Base-by-base conservation (phyloP, 2,888 invertebrate species). In the Sylvicola cinctus region DNA sequence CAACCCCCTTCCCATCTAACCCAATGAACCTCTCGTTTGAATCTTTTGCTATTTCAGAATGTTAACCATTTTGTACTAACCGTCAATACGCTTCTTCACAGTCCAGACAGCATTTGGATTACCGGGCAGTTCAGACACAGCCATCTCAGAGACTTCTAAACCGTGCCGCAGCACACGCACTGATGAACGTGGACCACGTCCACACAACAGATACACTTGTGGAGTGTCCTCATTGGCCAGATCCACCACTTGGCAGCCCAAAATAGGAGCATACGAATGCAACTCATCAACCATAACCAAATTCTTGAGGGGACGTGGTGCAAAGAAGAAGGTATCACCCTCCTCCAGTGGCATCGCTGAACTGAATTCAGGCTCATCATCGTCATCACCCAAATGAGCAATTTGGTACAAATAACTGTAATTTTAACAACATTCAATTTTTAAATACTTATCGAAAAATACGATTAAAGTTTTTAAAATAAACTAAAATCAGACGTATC, bases 101-200 rank as follows among this genome's bases (percentile, higher is more conserved):
- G 98, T 98, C 98, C 98, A 98, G 2, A 98, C 98, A 47, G 96
- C 96, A 63, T 95, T 98, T 3, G 98, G 98, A 51, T 91, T 96
- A 51, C 96, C 96, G n/a, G 98, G 98, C 44, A 98, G 63, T 59
- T 98, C 98, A 16, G 95, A 95, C 3, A 98, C 95, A 38, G 98
- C 98, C 98, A 99, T 98, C 62, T 99, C 98, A 0, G 93, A 87
- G 2, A 98, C 95, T 66, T 96, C 98, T 33, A 98, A 65, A 45
- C 98, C 98, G 58, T 98, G 98, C 16, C 98, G 68, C 8, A 99
- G 61, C 0, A 96, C 90, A 48, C 91, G 66, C 30, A 99, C 55
- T 0, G 93, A 80, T 0, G 96, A 96, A 30, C 96, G 67, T 0
- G 98, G 83, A 0, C 98, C 96, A 40, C 95, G 65, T 0, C 98